These are phyloP conservation scores for Muschampia plurimacula DNA, from an alignment of 2,888 invertebrate genomes.

Conservation along the genomic window DNA sequence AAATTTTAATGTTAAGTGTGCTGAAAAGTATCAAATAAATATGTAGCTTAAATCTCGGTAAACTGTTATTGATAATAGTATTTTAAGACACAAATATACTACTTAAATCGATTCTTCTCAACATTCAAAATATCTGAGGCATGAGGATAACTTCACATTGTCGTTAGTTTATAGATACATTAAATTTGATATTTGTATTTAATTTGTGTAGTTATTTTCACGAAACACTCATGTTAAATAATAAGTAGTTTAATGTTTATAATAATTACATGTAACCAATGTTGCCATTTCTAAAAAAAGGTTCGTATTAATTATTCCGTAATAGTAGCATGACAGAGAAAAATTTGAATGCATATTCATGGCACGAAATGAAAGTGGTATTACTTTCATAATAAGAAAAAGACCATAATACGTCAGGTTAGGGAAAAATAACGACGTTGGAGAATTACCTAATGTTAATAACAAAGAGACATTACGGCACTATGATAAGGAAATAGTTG, in stretches of 20 bases:
- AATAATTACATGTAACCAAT: background rate
- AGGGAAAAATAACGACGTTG: conserved; percentile 15
- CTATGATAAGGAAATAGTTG: conserved; percentile 27
- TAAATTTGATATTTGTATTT: too few relatives aligned
- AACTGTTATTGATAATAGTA: too few relatives aligned
- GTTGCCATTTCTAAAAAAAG: conserved; percentile 8
- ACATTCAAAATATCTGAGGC: too few relatives aligned
- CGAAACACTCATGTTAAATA: background rate
- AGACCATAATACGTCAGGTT: conserved; percentile 6
- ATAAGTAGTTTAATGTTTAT: background rate
- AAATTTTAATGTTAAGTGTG: background rate
- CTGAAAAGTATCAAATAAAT: background rate
- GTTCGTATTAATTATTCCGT: conserved; percentile 15
- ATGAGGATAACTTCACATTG: too few relatives aligned
- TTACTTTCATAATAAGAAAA: conserved; percentile 31
- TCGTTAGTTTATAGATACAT: too few relatives aligned
- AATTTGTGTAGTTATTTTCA: background rate
- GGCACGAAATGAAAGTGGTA: conserved; percentile 27
- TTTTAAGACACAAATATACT: too few relatives aligned
- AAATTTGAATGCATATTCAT: conserved; percentile 37
- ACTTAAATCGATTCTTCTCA: too few relatives aligned
- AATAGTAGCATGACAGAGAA: conserved; percentile 21
- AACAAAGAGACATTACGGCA: conserved; percentile 27
- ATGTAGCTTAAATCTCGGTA: too few relatives aligned
- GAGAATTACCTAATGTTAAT: conserved; percentile 22